These are phyloP conservation scores for Pangasius larnaudii DNA, from an alignment of 2,797 vertebrate species.

Conservation along the genomic window DNA sequence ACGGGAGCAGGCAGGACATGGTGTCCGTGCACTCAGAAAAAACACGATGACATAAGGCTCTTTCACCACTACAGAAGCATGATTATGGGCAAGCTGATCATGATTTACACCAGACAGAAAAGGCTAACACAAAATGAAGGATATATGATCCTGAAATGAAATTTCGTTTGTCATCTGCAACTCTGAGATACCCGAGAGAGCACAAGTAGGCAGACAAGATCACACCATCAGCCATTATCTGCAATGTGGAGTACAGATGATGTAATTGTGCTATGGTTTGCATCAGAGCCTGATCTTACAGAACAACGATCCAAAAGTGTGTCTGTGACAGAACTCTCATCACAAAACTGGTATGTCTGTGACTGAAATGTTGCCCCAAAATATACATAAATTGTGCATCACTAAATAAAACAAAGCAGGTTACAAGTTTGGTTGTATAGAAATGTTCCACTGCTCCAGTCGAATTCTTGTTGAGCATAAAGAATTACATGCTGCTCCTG, in stretches of 20 bases:
- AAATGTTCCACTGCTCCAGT: neutral
- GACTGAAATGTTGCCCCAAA: neutral
- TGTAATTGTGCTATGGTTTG: constrained; percentile 4
- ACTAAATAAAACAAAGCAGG: neutral
- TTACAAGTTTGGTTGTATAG: neutral
- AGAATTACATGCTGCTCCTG: neutral
- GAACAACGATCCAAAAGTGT: neutral
- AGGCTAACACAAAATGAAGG: neutral
- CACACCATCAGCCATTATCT: neutral
- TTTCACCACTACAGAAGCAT: neutral
- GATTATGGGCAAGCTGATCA: neutral
- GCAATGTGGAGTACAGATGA: constrained; percentile 9
- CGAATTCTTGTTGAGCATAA: neutral
- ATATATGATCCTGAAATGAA: neutral
- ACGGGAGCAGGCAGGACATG: neutral
- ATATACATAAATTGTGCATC: neutral
- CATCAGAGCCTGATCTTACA: constrained; percentile 11
- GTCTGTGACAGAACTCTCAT: neutral
- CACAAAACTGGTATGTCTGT: neutral
- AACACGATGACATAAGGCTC: neutral
- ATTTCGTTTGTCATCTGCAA: neutral
- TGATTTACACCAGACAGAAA: constrained; percentile 1
- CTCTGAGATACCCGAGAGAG: neutral
- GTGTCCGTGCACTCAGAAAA: neutral
- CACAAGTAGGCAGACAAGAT: neutral